phyloP scores from a whole-genome alignment of 2,797 vertebrate genomes.

The Molossus alvarezi region DNA sequence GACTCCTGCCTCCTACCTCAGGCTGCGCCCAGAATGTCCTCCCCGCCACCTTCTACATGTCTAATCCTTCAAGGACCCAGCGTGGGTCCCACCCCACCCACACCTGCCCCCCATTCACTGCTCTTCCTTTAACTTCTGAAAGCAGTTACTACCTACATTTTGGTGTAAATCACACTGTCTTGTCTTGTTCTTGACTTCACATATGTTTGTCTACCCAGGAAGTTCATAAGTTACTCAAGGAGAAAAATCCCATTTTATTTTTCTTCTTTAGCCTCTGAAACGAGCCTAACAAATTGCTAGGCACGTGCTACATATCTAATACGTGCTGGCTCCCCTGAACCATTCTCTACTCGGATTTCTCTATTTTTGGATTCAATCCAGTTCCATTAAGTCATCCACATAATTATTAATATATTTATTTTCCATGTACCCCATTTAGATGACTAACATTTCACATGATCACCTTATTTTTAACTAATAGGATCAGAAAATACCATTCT shows the following conservation, averaged over 20 bases:
- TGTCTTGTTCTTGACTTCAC: background rate
- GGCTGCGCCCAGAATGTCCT: background rate
- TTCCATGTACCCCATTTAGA: background rate
- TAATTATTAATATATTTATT: conserved; percentile 29
- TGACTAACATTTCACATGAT: background rate
- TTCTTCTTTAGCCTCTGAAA: conserved; percentile 34
- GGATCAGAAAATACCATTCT: background rate
- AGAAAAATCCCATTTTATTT: conserved; percentile 13
- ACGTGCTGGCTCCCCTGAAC: background rate
- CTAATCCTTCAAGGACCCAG: background rate
- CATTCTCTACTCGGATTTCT: background rate
- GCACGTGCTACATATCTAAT: background rate
- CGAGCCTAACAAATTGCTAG: conserved; percentile 16
- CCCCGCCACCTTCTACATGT: background rate
- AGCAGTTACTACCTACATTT: background rate
- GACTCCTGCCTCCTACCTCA: background rate
- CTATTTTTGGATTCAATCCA: conserved; percentile 12
- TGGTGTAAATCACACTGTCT: background rate
- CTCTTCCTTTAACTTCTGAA: background rate
- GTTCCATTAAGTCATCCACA: conserved; percentile 24
- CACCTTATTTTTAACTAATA: conserved; percentile 52
- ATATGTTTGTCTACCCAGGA: conserved; percentile 2
- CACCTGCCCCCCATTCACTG: too few species aligned
- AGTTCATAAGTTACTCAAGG: background rate
- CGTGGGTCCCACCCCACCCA: background rate